phyloP scores from a whole-genome alignment of 64 coral and sea anemone species.

The Platygyra sinensis region DNA sequence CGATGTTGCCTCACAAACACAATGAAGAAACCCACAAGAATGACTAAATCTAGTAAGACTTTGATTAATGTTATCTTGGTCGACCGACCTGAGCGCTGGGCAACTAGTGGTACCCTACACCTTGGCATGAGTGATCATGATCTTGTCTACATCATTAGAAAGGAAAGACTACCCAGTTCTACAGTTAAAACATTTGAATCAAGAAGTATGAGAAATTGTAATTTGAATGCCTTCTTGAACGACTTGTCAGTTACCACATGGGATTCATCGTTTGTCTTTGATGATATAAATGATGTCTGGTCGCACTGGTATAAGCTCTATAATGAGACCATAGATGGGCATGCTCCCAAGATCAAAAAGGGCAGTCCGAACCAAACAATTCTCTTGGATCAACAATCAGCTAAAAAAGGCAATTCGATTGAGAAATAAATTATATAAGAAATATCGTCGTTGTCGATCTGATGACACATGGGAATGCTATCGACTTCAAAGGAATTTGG shows the following conservation, averaged over 20 bases:
- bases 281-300: constrained; percentile 48
- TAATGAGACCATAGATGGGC: constrained; percentile 5
- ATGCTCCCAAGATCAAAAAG: constrained; percentile 25
- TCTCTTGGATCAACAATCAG: no score
- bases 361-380: neutral
- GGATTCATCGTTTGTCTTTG: constrained; percentile 42
- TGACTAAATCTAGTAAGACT: constrained; percentile 15
- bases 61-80: constrained; percentile 49
- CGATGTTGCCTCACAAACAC: constrained; percentile 46
- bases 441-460: no score
- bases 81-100: constrained; percentile 29
- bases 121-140: constrained; percentile 36
- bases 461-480: no score
- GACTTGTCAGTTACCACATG: constrained; percentile 20
- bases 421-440: no score
- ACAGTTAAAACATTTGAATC: constrained; percentile 22
- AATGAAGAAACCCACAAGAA: constrained; percentile 31
- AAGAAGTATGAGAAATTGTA: constrained; percentile 53
- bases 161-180: constrained; percentile 38
- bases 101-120: constrained; percentile 21
- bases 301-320: neutral
- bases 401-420: no score
- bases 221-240: constrained; percentile 15
- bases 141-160: constrained; percentile 33
- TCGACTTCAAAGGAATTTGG: no score